Percentiles rank a stretch among this genome's conserved stretches.
These are phyloP conservation scores for Tromatobia lineatoria DNA, from an alignment of 2,888 invertebrate genomes.

Conservation along the genomic window DNA sequence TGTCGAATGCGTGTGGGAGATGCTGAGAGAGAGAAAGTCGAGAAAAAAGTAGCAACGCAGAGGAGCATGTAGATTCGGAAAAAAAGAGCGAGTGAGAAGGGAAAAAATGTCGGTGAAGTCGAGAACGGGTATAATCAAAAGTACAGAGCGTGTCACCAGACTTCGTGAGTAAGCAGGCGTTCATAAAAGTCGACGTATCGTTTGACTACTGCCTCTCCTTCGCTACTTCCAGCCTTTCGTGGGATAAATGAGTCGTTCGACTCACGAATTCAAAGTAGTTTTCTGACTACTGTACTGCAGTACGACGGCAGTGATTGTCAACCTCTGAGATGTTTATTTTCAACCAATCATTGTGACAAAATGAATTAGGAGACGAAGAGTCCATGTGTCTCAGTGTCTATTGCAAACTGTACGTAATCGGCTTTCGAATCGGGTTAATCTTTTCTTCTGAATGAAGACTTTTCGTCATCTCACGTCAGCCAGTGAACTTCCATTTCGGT, in stretches of 20 bases:
- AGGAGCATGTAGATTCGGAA: conserved; percentile 36
- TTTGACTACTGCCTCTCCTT: conserved; percentile 43
- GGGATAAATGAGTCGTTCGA: conserved; percentile 54
- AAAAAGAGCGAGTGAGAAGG: conserved; percentile 33
- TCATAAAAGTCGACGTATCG: conserved; percentile 52
- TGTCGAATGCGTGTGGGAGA: conserved; percentile 74
- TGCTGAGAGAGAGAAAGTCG: conserved; percentile 24
- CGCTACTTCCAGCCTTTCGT: conserved; percentile 24
- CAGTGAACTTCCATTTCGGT: not conserved
- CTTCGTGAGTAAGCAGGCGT: conserved; percentile 31
- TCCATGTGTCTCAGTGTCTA: not conserved
- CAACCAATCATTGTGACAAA: not conserved
- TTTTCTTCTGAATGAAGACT: too few species aligned
- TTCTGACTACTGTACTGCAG: conserved; percentile 14
- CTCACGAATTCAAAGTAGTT: conserved; percentile 55
- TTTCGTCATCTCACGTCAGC: not conserved
- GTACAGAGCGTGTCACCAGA: conserved; percentile 62
- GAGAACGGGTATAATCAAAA: conserved; percentile 67
- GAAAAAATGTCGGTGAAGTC: conserved; percentile 38
- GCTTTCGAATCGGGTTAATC: too few species aligned
- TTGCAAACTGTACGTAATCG: not conserved
- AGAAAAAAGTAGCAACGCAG: conserved; percentile 33
- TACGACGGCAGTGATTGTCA: conserved; percentile 44
- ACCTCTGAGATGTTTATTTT: not conserved
- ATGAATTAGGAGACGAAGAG: not conserved